phyloP scores from a whole-genome alignment of 2,797 vertebrate species.

The Yasuhikotakia modesta region DNA sequence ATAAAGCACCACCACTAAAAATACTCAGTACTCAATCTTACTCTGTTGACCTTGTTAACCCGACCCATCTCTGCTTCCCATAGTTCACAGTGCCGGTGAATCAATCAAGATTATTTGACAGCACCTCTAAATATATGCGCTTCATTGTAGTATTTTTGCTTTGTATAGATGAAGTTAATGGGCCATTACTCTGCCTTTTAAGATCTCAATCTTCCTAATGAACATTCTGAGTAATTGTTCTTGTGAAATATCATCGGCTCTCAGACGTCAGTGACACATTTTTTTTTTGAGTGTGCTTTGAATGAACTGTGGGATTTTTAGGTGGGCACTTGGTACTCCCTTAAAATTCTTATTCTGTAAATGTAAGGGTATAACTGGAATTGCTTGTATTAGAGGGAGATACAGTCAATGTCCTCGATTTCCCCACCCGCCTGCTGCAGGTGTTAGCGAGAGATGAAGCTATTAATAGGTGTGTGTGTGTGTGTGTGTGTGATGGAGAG shows the following conservation, averaged over 20 bases:
- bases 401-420: conserved; percentile 56
- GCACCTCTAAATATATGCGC: conserved; percentile 8
- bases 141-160: background rate
- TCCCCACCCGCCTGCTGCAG: conserved; percentile 63
- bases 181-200: conserved; percentile 25
- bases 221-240: conserved; percentile 35
- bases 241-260: conserved; percentile 23
- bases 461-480: conserved; percentile 68
- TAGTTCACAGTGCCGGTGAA: background rate
- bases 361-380: conserved; percentile 36
- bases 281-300: too few relatives aligned
- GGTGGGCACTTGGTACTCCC: conserved; percentile 19
- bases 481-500: conserved; percentile 16
- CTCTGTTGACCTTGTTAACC: background rate
- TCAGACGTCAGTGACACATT: background rate
- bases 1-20: background rate
- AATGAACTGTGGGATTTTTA: too few relatives aligned
- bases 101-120: background rate
- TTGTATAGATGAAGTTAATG: conserved; percentile 14
- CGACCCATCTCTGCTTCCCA: background rate
- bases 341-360: conserved; percentile 6
- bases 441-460: conserved; percentile 65
- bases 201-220: conserved; percentile 33
- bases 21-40: background rate
- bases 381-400: background rate